phyloP scores from a whole-genome alignment of 2,888 invertebrate species.

The Dryocosmus kuriphilus region DNA sequence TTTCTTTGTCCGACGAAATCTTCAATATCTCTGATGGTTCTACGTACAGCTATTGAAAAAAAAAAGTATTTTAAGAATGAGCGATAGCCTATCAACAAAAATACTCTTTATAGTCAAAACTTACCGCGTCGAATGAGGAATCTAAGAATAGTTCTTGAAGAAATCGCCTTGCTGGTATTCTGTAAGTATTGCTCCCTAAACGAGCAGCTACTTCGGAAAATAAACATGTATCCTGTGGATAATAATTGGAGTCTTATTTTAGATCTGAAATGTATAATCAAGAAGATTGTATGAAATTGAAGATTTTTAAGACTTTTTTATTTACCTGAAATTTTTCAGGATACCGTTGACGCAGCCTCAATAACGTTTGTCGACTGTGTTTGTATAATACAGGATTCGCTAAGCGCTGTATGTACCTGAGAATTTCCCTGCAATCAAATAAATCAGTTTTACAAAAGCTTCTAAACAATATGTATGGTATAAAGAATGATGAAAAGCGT shows the following conservation, averaged over 20 bases:
- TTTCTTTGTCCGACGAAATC: conserved; percentile 59
- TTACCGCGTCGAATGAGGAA: conserved; percentile 84
- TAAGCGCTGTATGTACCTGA: conserved; percentile 86
- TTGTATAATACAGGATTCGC: conserved; percentile 89
- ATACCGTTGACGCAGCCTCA: conserved; percentile 86
- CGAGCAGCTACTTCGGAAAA: conserved; percentile 94
- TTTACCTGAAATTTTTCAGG: conserved; percentile 82
- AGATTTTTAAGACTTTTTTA: conserved; percentile 7
- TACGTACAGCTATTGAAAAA: conserved; percentile 70
- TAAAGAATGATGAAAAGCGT: neutral
- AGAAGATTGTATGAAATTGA: neutral
- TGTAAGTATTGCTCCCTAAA: conserved; percentile 88
- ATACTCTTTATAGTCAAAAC: conserved; percentile 44
- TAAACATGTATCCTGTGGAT: conserved; percentile 87
- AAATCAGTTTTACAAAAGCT: conserved; percentile 5
- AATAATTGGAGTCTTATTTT: neutral
- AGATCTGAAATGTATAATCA: neutral
- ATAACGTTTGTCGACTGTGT: conserved; percentile 89
- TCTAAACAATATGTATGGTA: neutral
- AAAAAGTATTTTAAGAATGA: neutral
- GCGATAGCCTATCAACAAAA: neutral
- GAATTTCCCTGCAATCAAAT: conserved; percentile 76
- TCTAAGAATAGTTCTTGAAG: conserved; percentile 96
- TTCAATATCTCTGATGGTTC: conserved; percentile 73
- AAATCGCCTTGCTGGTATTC: conserved; percentile 90